These are phyloP conservation scores for Molossus molossus DNA, from an alignment of 2,797 vertebrate species.

Conservation along the genomic window DNA sequence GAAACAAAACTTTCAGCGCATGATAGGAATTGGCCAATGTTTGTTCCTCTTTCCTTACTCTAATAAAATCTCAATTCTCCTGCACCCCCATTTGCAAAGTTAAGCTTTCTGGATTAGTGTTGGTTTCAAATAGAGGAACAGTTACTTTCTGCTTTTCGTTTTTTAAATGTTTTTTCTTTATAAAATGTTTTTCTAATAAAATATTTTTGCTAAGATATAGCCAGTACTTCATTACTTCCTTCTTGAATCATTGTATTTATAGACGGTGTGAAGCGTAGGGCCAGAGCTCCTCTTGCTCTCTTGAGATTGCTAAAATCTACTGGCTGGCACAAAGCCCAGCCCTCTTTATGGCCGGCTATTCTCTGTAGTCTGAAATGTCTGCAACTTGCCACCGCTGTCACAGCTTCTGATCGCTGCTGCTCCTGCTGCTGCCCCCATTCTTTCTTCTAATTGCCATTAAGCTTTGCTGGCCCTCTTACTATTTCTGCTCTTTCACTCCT, in stretches of 20 bases:
- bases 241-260: constrained; percentile 40
- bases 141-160: constrained; percentile 44
- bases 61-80: not conserved
- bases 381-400: constrained; percentile 53
- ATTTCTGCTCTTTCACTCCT: not conserved
- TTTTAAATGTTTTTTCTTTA: constrained; percentile 4
- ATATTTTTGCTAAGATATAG: constrained; percentile 27
- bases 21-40: not conserved
- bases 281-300: constrained; percentile 36
- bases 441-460: constrained; percentile 1
- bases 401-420: constrained; percentile 38
- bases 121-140: constrained; percentile 48
- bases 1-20: not conserved
- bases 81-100: not conserved
- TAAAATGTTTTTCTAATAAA: constrained; percentile 28
- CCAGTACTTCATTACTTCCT: not conserved
- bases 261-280: not conserved
- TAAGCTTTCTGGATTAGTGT: constrained; percentile 33
- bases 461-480: not conserved
- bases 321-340: constrained; percentile 58
- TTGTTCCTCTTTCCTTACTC: not conserved
- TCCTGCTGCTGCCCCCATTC: not conserved
- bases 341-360: constrained; percentile 4
- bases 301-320: constrained; percentile 63
- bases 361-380: constrained; percentile 54